Base-by-base conservation (phyloP, 2,888 invertebrate species). In the Leptinotarsa haldemani region DNA sequence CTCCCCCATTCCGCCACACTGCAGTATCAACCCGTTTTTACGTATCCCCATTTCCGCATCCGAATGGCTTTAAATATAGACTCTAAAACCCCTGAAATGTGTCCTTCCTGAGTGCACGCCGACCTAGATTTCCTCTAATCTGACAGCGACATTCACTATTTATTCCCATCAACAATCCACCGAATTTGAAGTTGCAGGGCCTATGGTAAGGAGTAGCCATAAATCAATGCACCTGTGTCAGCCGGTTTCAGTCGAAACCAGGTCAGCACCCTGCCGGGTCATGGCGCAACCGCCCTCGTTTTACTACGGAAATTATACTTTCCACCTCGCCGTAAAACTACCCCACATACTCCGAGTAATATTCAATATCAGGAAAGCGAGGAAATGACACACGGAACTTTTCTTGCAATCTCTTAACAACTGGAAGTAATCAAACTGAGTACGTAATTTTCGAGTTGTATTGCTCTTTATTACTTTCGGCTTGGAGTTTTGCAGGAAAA, bases 161-260 rank as follows among this genome's bases (percentile, higher is more conserved):
- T 30, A 30, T 61, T 30, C n/a, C 40, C 61, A 18, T 61, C 30
- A 61, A 61, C 58, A 61, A 61, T n/a, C 61, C 30, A 16, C n/a
- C 61, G 3, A 40, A 61, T 61, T 61, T 18, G 30, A 30, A 30
- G 61, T 61, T 61, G 61, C 61, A 79, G 74, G 30, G 61, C 61
- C 61, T 61, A 61, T 40, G 61, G 61, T n/a, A 61, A 61, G 61
- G 40, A 79, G 76, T 71, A 74, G 81, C 80, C 80, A 85, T 85
- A 85, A 86, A 86, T 86, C 86, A 86, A 86, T 86, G 86, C 86
- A 86, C 86, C 86, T 86, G 85, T 83, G 83, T 80, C 78, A 79
- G 81, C 80, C 80, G 77, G 79, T 75, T 81, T 80, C 80, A 79
- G 81, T 78, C 74, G 80, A 83, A 86, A 85, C 82, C 85, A 85